Base-by-base conservation (phyloP, 2,113 vertebrate species). In the Paedocypris sp. region DNA sequence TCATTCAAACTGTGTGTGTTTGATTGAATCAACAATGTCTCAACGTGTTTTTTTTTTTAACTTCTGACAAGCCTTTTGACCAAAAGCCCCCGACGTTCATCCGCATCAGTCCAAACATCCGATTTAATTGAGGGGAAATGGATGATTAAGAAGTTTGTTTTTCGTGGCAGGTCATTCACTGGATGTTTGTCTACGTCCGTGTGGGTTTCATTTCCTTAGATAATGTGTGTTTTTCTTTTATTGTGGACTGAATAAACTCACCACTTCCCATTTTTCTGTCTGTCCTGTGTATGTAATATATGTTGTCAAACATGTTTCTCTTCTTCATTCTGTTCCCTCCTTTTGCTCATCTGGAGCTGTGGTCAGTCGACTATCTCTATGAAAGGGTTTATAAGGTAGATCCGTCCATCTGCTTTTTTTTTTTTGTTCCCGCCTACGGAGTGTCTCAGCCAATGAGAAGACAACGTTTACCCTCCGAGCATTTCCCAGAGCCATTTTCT, bases 331-430 rank as follows among this genome's bases (percentile, higher is more conserved):
- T 51, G 11, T 32, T 58, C 29, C 18, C 25, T 45, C 51, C 53
- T 36, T n/a, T 22, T 56, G 68, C 62, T 50, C 49, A 4, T 68
- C 69, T 42, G 81, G 78, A 83, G 82, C 75, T 80, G 66, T 82
- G 82, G 79, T 72, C 77, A 73, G 79, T 76, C 73, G 77, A 79
- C 68, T 79, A 77, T 76, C 74, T 70, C 79, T 83, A 63, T 84
- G 83, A 84, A 67, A 76, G 74, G 48, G 72, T 79, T 69, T 82
- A 76, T 78, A 83, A 85, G 84, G 84, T 85, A 84, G 80, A 77
- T 63, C 73, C 66, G 62, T 39, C 64, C 42, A 38, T 60, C n/a
- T 42, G 38, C 35, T n/a, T 28, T 26, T 53, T 35, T n/a, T n/a
- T n/a, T n/a, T n/a, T n/a, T n/a, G n/a, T n/a, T 47, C 13, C 16